Conservation (phyloP, 2,888 invertebrate species). For the Dendrolimus pini region DNA sequence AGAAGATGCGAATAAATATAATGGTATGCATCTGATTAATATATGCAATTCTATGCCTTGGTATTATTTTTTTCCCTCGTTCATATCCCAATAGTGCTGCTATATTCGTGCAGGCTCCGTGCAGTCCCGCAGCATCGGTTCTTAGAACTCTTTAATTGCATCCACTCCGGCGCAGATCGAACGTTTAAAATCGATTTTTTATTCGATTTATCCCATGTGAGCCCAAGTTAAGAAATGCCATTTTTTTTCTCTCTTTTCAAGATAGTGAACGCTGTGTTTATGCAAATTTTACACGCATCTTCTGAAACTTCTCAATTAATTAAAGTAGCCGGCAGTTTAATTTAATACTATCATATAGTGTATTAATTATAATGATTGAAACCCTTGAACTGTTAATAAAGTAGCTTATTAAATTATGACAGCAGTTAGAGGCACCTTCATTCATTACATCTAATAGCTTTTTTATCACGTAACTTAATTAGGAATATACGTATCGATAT, state of each 20-base stretch:
- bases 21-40: too few relatives aligned
- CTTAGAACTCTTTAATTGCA: constrained; percentile 74
- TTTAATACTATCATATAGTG: constrained; percentile 8
- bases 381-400: neutral
- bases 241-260: constrained; percentile 51
- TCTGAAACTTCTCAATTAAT: constrained; percentile 73
- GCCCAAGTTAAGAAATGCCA: constrained; percentile 54
- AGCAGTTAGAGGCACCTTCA: neutral
- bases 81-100: constrained; percentile 34
- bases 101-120: constrained; percentile 48
- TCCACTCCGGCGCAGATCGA: constrained; percentile 67
- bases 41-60: constrained; percentile 3
- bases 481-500: neutral
- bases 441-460: too few relatives aligned
- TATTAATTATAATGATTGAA: neutral
- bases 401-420: neutral
- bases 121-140: constrained; percentile 47
- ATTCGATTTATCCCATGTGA: constrained; percentile 68
- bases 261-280: constrained; percentile 66
- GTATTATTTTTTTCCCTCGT: constrained; percentile 26
- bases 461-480: too few relatives aligned
- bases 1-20: too few relatives aligned
- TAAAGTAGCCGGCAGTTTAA: constrained; percentile 30
- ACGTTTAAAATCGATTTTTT: constrained; percentile 75
- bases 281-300: constrained; percentile 72